These are phyloP conservation scores for Heteronetta atricapilla DNA, from an alignment of 2,113 vertebrate species.

Conservation along the genomic window DNA sequence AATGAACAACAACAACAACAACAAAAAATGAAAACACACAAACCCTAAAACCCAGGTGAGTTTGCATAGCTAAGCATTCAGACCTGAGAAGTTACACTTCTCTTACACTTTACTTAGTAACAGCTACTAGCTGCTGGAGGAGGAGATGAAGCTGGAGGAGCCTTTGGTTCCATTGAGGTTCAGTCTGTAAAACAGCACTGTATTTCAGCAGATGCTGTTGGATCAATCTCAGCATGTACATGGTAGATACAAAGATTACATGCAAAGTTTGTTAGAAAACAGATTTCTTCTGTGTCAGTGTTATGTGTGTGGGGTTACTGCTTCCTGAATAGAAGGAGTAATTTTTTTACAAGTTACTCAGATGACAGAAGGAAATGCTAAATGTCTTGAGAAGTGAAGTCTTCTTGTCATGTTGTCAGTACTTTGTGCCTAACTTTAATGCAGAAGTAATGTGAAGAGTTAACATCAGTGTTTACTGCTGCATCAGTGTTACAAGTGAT, in stretches of 20 bases:
- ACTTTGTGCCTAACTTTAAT: not conserved
- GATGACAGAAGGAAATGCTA: not conserved
- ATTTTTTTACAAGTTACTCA: not conserved
- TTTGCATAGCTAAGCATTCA: not conserved
- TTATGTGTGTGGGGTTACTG: not conserved
- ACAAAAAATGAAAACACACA: too few species aligned
- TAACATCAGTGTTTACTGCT: not conserved
- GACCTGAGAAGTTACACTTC: not conserved
- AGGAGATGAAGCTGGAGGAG: not conserved
- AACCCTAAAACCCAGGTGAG: too few species aligned
- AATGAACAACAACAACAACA: too few species aligned
- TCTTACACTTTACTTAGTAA: too few species aligned
- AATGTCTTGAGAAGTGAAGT: not conserved
- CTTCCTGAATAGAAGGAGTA: not conserved
- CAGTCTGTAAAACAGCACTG: not conserved
- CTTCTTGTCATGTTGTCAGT: not conserved
- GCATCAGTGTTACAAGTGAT: not conserved
- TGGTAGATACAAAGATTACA: not conserved
- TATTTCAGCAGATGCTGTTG: not conserved
- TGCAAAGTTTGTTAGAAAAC: not conserved
- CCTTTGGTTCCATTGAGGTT: not conserved
- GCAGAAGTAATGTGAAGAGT: not conserved
- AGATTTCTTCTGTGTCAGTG: not conserved
- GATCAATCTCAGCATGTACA: not conserved
- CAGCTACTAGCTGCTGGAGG: not conserved